phyloP scores from a whole-genome alignment of 2,888 invertebrate species.

The Himalopsyche anomala region DNA sequence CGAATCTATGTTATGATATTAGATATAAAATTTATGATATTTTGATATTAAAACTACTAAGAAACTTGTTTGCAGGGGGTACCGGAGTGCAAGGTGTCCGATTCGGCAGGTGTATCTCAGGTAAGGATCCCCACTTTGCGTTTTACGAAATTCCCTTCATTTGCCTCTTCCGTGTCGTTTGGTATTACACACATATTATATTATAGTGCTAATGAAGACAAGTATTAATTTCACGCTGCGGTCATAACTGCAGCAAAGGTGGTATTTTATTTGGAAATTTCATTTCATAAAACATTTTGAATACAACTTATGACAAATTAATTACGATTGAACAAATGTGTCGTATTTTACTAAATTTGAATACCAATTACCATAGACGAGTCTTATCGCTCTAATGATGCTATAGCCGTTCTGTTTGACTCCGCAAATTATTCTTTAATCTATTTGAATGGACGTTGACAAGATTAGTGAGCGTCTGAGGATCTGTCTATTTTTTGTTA shows the following conservation, averaged over 20 bases:
- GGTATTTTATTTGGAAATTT: neutral
- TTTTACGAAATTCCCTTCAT: constrained; percentile 16
- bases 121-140: constrained; percentile 20
- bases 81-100: constrained; percentile 56
- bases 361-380: too few species aligned
- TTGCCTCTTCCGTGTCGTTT: constrained; percentile 22
- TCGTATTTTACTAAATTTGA: too few species aligned
- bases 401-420: too few species aligned
- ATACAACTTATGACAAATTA: neutral
- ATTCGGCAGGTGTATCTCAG: constrained; percentile 52
- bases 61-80: constrained; percentile 56
- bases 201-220: constrained; percentile 20
- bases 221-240: constrained; percentile 26
- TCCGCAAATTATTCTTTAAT: too few species aligned
- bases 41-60: neutral
- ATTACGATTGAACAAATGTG: neutral
- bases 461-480: too few species aligned
- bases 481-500: too few species aligned
- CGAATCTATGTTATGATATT: too few species aligned
- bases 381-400: too few species aligned
- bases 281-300: neutral
- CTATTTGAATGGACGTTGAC: too few species aligned
- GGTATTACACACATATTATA: neutral
- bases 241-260: constrained; percentile 4
- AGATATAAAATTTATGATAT: too few species aligned